A percentile compares a stretch with the other conserved stretches of the same genome.
Conservation (phyloP, 2,113 vertebrate genomes). For the Pyxicephalus adspersus region DNA sequence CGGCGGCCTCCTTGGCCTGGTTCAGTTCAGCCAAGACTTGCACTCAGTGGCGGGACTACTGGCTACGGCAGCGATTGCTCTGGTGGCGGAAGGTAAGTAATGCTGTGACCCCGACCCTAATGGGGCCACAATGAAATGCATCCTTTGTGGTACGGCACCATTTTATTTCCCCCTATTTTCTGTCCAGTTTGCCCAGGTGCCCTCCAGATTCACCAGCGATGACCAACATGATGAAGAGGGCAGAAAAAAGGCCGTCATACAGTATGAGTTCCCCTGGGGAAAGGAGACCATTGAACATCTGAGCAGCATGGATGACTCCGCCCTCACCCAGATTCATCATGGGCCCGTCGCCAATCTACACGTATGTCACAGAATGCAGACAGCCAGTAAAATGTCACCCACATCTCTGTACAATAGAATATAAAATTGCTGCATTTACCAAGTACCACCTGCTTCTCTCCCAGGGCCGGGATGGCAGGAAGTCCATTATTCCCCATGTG, state of each 20-base stretch:
- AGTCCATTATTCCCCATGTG: slow-evolving; percentile 79
- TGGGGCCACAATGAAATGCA: no score
- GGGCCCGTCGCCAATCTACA: slow-evolving; percentile 72
- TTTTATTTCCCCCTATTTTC: no score
- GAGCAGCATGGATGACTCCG: slow-evolving; percentile 76
- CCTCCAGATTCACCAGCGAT: slow-evolving; percentile 84
- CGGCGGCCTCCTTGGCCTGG: slow-evolving; percentile 85
- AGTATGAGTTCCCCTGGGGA: slow-evolving; percentile 91
- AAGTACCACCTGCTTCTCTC: neutral
- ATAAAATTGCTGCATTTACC: no score
- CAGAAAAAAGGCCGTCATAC: slow-evolving; percentile 77
- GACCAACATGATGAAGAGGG: slow-evolving; percentile 74
- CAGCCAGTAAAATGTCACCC: no score
- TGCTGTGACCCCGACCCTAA: no score
- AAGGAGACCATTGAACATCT: slow-evolving; percentile 85
- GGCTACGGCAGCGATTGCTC: slow-evolving; percentile 87
- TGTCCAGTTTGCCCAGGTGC: slow-evolving; percentile 85
- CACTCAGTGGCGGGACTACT: slow-evolving; percentile 95
- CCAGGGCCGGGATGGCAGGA: slow-evolving; percentile 84
- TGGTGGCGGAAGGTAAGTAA: slow-evolving; percentile 93
- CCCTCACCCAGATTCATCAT: slow-evolving; percentile 77
- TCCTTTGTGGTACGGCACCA: no score
- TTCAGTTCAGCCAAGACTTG: slow-evolving; percentile 88
- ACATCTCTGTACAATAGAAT: no score
- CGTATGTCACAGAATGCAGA: slow-evolving; percentile 73